Conservation (phyloP, 2,888 invertebrate genomes). For the Sinodicranocentrus sp. region DNA sequence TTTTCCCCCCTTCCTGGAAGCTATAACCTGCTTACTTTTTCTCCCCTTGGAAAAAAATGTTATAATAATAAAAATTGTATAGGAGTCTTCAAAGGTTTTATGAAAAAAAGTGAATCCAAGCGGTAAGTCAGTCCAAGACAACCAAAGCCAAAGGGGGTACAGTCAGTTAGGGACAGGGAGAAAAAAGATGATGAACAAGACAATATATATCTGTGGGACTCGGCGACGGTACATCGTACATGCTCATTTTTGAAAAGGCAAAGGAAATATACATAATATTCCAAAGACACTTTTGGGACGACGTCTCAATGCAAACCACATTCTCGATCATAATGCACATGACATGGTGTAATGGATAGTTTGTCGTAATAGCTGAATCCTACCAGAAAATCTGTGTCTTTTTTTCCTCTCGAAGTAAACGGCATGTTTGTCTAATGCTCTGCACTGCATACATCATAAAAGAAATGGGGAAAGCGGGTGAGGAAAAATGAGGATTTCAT, state of each 20-base stretch:
- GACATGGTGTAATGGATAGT: conserved; percentile 37
- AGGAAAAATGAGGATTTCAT: conserved; percentile 25
- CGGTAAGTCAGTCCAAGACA: conserved; percentile 22
- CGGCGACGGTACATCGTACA: too few relatives aligned
- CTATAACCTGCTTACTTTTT: conserved; percentile 36
- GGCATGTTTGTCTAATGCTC: conserved; percentile 20
- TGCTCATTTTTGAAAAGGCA: background rate
- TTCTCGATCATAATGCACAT: background rate
- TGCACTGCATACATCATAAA: conserved; percentile 31
- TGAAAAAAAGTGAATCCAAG: conserved; percentile 13
- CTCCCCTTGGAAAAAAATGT: conserved; percentile 8
- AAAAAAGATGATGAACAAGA: conserved; percentile 39
- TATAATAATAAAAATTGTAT: conserved; percentile 10
- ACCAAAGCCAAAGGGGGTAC: conserved; percentile 21
- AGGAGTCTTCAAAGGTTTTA: background rate
- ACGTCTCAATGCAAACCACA: conserved; percentile 28
- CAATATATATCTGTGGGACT: too few relatives aligned
- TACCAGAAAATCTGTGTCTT: conserved; percentile 29
- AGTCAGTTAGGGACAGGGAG: conserved; percentile 2
- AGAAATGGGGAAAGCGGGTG: conserved; percentile 7
- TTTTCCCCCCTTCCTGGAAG: conserved; percentile 9
- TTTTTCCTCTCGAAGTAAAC: background rate
- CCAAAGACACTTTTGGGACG: background rate
- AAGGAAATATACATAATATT: background rate
- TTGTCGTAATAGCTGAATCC: conserved; percentile 34